Evolutionary conservation across 2,888 invertebrate genomes (phyloP), one percentile per base, ranked within the genome.

Genomic region (Agrotis clavis): DNA sequence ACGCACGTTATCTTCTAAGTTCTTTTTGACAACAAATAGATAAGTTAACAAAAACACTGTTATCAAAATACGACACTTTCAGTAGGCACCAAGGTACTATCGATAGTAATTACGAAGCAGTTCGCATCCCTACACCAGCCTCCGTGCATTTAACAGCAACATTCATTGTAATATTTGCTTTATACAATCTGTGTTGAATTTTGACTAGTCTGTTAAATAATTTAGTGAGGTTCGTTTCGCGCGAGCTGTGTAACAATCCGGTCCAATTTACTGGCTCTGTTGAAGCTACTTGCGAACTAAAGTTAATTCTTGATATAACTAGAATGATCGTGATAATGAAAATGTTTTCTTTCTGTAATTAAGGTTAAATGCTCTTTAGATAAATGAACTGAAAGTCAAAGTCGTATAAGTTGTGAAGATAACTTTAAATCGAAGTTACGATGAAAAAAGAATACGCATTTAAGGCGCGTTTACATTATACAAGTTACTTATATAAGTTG

Each of bases 131-230:
- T 81, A 81, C 16, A 14, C 21, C 41, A 51, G 57, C 67, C 71
- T 56, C 65, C 65, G 50, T 64, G 68, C 68, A 66, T 84, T 83
- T 74, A 84, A 81, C 77, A 74, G 77, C 64, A 80, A 83, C 82
- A 82, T 82, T 77, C 67, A 74, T 82, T 81, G 77, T 73, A 73
- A 82, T 83, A 68, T 83, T 83, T 81, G 71, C 77, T 81, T 71
- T 65, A 71, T 71, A 81, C 73, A 81, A 81, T 84, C 77, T 74
- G 71, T 62, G 71, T 77, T 81, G 77, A 82, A 82, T 84, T 84
- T 77, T 77, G 67, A 77, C 81, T 73, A 69, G 78, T 67, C 61
- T 78, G 68, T 69, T 72, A 67, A 81, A 82, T 84, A 62, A 83
- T 79, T 75, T 79, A 72, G 72, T 74, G 73, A 64, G 71, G 67